These are phyloP conservation scores for Choristoneura fumiferana DNA, from an alignment of 1,140 invertebrate species.

Conservation along the genomic window DNA sequence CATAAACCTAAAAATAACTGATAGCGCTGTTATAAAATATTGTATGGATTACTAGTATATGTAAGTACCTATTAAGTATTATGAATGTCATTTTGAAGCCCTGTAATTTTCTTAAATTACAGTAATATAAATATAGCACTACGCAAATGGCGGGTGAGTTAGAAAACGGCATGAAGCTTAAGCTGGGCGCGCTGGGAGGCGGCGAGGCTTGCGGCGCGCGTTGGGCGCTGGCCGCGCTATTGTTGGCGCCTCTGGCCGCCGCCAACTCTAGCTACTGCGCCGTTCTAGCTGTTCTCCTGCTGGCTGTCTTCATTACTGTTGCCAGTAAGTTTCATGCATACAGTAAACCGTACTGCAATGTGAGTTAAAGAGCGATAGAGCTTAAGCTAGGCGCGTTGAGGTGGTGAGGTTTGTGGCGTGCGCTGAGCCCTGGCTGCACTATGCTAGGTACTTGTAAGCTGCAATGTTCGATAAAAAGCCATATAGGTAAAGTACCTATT, in stretches of 20 bases:
- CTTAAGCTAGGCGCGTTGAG: background rate
- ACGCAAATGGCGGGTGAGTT: constrained; percentile 40
- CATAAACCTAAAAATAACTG: too few relatives aligned
- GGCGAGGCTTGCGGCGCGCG: constrained; percentile 62
- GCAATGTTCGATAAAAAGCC: too few relatives aligned
- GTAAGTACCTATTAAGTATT: too few relatives aligned
- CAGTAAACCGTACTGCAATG: background rate
- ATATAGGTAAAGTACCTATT: too few relatives aligned
- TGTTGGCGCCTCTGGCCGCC: constrained; percentile 61
- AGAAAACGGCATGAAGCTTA: constrained; percentile 37
- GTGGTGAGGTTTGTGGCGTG: too few relatives aligned
- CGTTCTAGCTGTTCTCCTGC: constrained; percentile 54
- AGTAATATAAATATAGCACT: constrained; percentile 21
- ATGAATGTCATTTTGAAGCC: too few relatives aligned
- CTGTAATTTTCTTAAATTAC: constrained; percentile 11
- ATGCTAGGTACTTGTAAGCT: too few relatives aligned
- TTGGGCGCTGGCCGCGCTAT: constrained; percentile 62
- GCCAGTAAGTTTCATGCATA: constrained; percentile 46
- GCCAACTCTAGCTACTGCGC: constrained; percentile 67
- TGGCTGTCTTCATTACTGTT: constrained; percentile 46
- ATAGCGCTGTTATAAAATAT: too few relatives aligned
- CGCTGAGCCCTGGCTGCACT: too few relatives aligned
- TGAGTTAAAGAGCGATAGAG: too few relatives aligned
- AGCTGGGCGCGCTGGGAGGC: constrained; percentile 47
- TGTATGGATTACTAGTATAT: too few relatives aligned